phyloP scores from a whole-genome alignment of 2,113 vertebrate species.

The Madoqua kirkii region DNA sequence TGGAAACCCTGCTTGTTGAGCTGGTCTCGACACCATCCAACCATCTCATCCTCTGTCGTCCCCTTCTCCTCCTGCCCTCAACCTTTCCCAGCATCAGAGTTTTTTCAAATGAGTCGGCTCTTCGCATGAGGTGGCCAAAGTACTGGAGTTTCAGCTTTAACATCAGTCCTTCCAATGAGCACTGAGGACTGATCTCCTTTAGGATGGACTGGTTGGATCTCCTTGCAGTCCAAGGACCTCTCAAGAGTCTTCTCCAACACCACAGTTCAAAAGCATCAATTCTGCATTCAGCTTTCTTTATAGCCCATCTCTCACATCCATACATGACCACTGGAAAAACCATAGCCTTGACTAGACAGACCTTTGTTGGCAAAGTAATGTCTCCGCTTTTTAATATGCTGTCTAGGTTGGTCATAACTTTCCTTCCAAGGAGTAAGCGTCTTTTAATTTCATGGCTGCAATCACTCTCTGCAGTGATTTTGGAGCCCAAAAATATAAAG shows the following conservation, averaged over 20 bases:
- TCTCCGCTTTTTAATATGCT: not conserved
- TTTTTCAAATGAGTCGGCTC: not conserved
- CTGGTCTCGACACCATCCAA: not conserved
- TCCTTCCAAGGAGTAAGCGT: not conserved
- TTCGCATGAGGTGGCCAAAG: not conserved
- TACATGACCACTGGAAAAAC: not conserved
- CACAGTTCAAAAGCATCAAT: not conserved
- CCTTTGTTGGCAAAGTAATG: not conserved
- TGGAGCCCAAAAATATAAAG: rapidly evolving
- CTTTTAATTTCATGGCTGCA: not conserved
- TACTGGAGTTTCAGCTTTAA: not conserved
- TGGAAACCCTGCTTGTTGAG: not conserved
- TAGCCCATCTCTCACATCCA: not conserved
- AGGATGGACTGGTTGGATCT: not conserved
- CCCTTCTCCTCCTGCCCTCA: not conserved
- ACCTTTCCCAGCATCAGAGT: not conserved
- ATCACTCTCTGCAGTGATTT: not conserved
- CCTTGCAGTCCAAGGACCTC: not conserved
- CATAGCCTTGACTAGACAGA: not conserved
- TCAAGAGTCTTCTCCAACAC: not conserved
- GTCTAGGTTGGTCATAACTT: not conserved
- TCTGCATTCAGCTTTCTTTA: rapidly evolving
- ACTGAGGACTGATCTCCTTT: not conserved
- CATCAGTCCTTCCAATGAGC: not conserved
- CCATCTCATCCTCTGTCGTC: not conserved